Evolutionary conservation across 2,888 invertebrate species (phyloP).

Genomic region (Hypselothyrea guttata): DNA sequence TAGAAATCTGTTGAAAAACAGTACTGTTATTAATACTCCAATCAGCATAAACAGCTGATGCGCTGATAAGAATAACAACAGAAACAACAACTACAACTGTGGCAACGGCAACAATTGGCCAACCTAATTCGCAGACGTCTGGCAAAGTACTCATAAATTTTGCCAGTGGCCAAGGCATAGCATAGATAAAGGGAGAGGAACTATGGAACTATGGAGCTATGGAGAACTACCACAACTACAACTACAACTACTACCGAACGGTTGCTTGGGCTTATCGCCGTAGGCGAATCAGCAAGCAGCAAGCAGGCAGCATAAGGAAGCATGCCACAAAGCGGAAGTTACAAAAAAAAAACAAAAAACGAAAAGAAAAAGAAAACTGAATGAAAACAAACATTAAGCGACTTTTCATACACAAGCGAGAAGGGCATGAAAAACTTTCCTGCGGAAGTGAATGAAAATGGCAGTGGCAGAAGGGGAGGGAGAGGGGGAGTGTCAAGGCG

Average conservation of each 20-base stretch:
- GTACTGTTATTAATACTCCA: conserved; percentile 58
- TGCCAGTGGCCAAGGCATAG: conserved; percentile 31
- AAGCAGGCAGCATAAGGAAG: conserved; percentile 30
- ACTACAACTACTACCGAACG: conserved; percentile 19
- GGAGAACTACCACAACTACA: conserved; percentile 5
- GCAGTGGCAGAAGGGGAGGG: background rate
- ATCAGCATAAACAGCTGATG: conserved; percentile 68
- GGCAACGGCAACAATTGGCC: conserved; percentile 25
- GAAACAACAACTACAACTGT: conserved; percentile 10
- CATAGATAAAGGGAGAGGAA: background rate
- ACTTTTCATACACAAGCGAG: conserved; percentile 25
- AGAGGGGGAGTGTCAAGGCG: background rate
- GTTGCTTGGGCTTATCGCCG: conserved; percentile 54
- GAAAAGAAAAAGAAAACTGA: conserved; percentile 1
- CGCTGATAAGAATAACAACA: conserved; percentile 33
- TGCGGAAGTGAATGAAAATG: conserved; percentile 38
- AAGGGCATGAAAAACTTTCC: conserved; percentile 39
- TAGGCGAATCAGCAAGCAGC: conserved; percentile 51
- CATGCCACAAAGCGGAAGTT: conserved; percentile 54
- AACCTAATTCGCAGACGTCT: conserved; percentile 48
- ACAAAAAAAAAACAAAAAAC: conserved; percentile 19
- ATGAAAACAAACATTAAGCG: conserved; percentile 18
- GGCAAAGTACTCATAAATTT: conserved; percentile 61
- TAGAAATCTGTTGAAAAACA: conserved; percentile 47
- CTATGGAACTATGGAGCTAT: conserved; percentile 7